These are phyloP conservation scores for Brachionus sp. DNA, from an alignment of 1,140 invertebrate genomes.

Conservation along the genomic window DNA sequence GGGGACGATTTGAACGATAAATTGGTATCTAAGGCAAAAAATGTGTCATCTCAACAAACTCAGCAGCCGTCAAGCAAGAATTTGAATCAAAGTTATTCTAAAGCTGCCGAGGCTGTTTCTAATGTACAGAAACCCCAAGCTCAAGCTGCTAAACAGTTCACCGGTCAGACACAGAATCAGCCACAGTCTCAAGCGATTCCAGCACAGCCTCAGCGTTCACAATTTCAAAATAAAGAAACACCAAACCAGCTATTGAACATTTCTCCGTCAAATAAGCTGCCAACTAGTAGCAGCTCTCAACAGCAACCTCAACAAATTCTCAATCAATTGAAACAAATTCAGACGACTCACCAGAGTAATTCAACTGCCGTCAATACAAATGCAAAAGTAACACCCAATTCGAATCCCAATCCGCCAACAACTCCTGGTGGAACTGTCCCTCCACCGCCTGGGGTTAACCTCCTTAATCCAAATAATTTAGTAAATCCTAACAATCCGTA, in stretches of 20 bases:
- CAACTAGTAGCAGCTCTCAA: not conserved
- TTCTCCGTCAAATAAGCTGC: not conserved
- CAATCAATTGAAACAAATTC: constrained; percentile 18
- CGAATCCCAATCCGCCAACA: not conserved
- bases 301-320: not conserved
- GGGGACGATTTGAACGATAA: constrained; percentile 4
- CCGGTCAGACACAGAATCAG: not conserved
- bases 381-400: not conserved
- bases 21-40: not conserved
- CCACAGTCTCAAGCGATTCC: not conserved
- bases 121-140: not conserved
- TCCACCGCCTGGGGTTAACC: constrained; percentile 16
- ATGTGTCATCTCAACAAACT: not conserved
- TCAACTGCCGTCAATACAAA: not conserved
- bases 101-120: not conserved
- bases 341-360: not conserved
- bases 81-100: not conserved
- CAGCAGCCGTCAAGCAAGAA: not conserved
- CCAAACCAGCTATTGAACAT: not conserved
- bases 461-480: constrained; percentile 40
- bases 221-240: constrained; percentile 24
- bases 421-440: not conserved
- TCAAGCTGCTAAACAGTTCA: not conserved
- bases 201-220: not conserved
- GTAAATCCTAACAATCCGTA: constrained; percentile 33